Conservation (phyloP, 2,113 vertebrate species). For the Xiphophorus maculatus region DNA sequence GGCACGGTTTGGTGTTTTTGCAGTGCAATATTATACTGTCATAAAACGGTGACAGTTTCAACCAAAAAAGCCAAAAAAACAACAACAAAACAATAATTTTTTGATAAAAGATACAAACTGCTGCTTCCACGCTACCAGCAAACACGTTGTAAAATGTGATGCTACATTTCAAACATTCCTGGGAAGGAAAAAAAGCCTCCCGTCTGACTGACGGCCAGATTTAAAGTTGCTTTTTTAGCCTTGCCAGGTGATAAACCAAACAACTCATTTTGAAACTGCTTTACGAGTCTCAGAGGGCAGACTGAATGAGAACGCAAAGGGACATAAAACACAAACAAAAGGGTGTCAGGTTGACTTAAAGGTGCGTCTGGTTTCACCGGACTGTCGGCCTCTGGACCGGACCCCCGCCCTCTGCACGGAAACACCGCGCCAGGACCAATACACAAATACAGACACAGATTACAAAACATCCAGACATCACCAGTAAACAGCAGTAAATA, state of each 20-base stretch:
- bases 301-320: conserved; percentile 1
- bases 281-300: conserved; percentile 14
- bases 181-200: too few species aligned
- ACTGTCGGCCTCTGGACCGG: conserved; percentile 43
- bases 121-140: too few species aligned
- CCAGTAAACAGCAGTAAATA: conserved; percentile 40
- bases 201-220: background rate
- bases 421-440: conserved; percentile 52
- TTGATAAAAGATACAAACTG: too few species aligned
- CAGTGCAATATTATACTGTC: too few species aligned
- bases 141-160: background rate
- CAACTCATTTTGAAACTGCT: conserved; percentile 10
- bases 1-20: too few species aligned
- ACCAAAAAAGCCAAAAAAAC: too few species aligned
- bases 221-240: conserved; percentile 17
- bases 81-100: too few species aligned
- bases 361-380: conserved; percentile 26
- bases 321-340: conserved; percentile 9
- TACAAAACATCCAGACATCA: background rate
- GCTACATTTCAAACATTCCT: background rate
- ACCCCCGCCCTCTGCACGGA: conserved; percentile 5
- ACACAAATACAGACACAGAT: background rate
- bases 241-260: conserved; percentile 19
- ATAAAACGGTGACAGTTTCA: too few species aligned
- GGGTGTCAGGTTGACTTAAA: conserved; percentile 28